These are phyloP conservation scores for Caenorhabditis uteleia DNA, from an alignment of 2,888 invertebrate genomes.

Conservation along the genomic window DNA sequence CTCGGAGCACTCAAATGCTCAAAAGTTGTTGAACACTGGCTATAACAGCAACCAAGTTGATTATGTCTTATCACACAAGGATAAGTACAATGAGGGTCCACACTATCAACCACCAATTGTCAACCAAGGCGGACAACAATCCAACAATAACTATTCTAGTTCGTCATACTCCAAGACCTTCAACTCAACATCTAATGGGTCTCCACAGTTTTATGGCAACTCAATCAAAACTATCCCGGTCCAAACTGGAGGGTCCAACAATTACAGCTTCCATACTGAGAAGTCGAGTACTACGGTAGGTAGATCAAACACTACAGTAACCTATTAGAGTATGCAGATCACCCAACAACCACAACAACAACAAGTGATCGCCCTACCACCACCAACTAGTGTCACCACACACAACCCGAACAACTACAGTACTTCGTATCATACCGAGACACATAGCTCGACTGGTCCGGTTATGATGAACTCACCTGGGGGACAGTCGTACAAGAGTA, in stretches of 20 bases:
- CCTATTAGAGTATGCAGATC: too few species aligned
- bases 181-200: background rate
- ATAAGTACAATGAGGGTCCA: conserved; percentile 43
- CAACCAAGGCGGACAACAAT: conserved; percentile 17
- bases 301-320: too few species aligned
- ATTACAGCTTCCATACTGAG: too few species aligned
- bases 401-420: conserved; percentile 33
- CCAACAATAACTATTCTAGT: conserved; percentile 15
- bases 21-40: conserved; percentile 44
- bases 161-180: background rate
- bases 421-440: conserved; percentile 41
- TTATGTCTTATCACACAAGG: conserved; percentile 39
- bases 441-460: conserved; percentile 29
- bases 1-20: conserved; percentile 32
- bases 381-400: too few species aligned
- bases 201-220: background rate
- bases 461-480: conserved; percentile 34
- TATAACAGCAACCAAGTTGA: conserved; percentile 54
- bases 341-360: background rate
- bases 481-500: conserved; percentile 34
- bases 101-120: conserved; percentile 40
- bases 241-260: conserved; percentile 5
- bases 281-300: too few species aligned
- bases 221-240: conserved; percentile 22
- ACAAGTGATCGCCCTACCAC: background rate